These are phyloP conservation scores for Psammodynastes pulverulentus DNA, from an alignment of 2,113 vertebrate genomes.

Conservation along the genomic window DNA sequence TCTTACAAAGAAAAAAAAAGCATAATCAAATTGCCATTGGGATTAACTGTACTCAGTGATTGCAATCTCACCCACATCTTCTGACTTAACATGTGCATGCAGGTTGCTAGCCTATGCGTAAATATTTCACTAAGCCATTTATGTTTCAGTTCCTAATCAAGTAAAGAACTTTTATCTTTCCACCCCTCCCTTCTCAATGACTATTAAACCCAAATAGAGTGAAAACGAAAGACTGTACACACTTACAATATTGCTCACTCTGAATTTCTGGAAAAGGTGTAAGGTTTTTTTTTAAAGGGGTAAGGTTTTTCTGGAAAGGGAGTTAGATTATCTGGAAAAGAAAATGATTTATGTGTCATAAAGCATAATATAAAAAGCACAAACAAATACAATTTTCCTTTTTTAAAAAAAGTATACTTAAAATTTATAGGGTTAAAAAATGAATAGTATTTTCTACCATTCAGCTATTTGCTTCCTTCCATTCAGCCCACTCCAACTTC, in stretches of 20 bases:
- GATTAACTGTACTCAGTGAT: slow-evolving; percentile 45
- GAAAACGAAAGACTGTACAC: slow-evolving; percentile 47
- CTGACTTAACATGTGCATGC: slow-evolving; percentile 66
- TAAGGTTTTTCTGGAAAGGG: neutral
- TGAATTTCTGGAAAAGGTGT: slow-evolving; percentile 1
- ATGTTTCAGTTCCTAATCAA: slow-evolving; percentile 68
- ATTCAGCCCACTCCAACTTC: neutral
- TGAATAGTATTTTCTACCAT: neutral
- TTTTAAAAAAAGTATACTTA: neutral
- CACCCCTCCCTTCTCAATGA: slow-evolving; percentile 58
- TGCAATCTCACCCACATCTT: slow-evolving; percentile 64
- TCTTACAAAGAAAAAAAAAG: slow-evolving; percentile 16
- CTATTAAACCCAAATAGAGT: slow-evolving; percentile 57
- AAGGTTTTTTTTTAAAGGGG: neutral
- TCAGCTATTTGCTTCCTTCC: neutral
- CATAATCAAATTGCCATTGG: slow-evolving; percentile 52
- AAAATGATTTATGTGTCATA: neutral
- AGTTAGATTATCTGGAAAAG: neutral
- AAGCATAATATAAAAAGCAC: neutral
- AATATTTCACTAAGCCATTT: slow-evolving; percentile 71
- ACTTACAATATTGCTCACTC: slow-evolving; percentile 45
- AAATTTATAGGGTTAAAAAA: neutral
- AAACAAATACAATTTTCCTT: neutral
- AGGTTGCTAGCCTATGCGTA: slow-evolving; percentile 67
- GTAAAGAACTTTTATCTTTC: slow-evolving; percentile 65